Conservation (phyloP, 2,888 invertebrate genomes). For the Clistopyga incitator region DNA sequence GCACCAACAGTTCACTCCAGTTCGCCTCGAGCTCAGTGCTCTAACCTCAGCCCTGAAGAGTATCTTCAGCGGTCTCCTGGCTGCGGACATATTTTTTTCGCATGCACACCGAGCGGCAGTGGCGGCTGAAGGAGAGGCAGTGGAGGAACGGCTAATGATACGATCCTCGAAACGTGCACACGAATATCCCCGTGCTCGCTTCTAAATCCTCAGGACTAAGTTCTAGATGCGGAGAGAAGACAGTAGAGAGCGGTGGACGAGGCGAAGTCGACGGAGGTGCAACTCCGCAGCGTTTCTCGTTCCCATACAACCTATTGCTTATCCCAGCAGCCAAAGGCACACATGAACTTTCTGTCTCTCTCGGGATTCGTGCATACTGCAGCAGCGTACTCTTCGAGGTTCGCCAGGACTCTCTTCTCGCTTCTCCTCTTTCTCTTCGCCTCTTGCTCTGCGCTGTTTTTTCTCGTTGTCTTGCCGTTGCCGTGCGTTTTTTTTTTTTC, state of each 20-base stretch:
- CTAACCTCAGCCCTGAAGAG: not conserved
- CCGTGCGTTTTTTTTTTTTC: no score
- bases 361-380: constrained; percentile 59
- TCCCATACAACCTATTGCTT: constrained; percentile 52
- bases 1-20: not conserved
- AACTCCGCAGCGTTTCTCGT: constrained; percentile 47
- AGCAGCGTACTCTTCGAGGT: constrained; percentile 49
- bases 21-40: not conserved
- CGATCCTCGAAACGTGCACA: constrained; percentile 68
- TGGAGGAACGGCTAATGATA: constrained; percentile 64
- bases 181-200: constrained; percentile 70
- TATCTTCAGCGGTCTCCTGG: not conserved
- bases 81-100: constrained; percentile 2
- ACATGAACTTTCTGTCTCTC: constrained; percentile 43
- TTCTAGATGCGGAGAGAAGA: constrained; percentile 53
- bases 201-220: constrained; percentile 56
- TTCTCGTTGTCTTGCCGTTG: constrained; percentile 5
- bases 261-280: constrained; percentile 25
- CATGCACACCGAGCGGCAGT: constrained; percentile 12
- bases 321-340: constrained; percentile 56
- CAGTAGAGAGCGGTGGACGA: constrained; percentile 33
- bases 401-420: constrained; percentile 53
- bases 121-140: not conserved
- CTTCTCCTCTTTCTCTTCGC: constrained; percentile 41
- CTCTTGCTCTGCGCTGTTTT: constrained; percentile 19